Conservation (phyloP, 2,113 vertebrate species). For the Barnardius zonarius region DNA sequence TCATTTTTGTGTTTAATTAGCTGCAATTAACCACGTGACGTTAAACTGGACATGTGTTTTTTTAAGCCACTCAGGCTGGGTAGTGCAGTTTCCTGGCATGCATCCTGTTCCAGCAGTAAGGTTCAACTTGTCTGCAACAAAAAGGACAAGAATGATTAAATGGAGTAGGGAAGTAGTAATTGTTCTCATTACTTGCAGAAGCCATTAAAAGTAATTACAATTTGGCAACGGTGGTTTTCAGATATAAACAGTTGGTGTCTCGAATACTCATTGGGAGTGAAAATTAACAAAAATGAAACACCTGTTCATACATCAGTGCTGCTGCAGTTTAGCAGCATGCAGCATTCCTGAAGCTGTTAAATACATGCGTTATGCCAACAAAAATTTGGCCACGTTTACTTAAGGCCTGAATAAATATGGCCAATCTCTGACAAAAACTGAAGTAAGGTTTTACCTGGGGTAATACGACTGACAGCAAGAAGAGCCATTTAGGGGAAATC, state of each 20-base stretch:
- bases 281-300: conserved; percentile 71
- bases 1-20: not conserved
- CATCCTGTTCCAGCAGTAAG: not conserved
- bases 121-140: not conserved
- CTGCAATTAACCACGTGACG: not conserved
- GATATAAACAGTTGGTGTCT: conserved; percentile 58
- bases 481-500: conserved; percentile 18
- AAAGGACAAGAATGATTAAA: conserved; percentile 8
- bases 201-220: conserved; percentile 66
- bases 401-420: conserved; percentile 65
- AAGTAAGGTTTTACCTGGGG: conserved; percentile 34
- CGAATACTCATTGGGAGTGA: conserved; percentile 49
- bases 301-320: conserved; percentile 58
- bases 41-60: not conserved
- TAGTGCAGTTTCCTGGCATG: not conserved
- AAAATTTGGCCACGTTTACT: conserved; percentile 58
- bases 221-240: conserved; percentile 49
- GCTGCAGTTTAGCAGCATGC: conserved; percentile 13
- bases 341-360: conserved; percentile 62
- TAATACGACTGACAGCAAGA: conserved; percentile 41
- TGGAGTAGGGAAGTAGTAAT: conserved; percentile 4
- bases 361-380: conserved; percentile 45
- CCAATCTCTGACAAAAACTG: conserved; percentile 38
- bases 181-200: conserved; percentile 50
- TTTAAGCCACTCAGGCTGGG: not conserved